Evolutionary conservation across 2,888 invertebrate genomes (phyloP), one percentile per base, ranked within the genome.

Genomic region (Malthinus flaveolus): DNA sequence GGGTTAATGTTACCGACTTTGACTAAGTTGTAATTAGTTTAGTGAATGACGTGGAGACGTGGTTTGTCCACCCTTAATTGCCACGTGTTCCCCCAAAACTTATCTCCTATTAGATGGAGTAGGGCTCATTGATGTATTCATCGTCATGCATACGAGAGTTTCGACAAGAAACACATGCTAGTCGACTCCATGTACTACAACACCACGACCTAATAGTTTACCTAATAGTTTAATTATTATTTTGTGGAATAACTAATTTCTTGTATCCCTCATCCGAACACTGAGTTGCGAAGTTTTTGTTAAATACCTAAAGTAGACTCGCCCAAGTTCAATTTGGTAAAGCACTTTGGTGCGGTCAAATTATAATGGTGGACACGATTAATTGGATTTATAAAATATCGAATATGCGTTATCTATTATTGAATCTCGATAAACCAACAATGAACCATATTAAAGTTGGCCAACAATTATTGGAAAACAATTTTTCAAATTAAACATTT

Each of bases 61-160:
- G 57, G 51, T 61, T 57, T 61, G 57, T 61, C 61, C 57, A 54
- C 54, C 49, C 57, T 32, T 61, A 61, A 61, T 61, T 61, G 53
- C 39, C 56, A 57, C 54, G 54, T 49, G 61, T 54, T 56, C 45
- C 34, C 23, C 52, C 48, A 52, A 48, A 48, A 49, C 56, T 49
- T 49, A 5, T n/a, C 23, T 23, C 23, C 5, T 23, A 23, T 2
- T 23, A 23, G 23, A 23, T 5, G 5, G 23, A 23, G 23, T 23
- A 23, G 39, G 42, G 46, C 39, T 51, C 46, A 56, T 36, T 11
- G 42, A 10, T 32, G 42, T 42, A 42, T 42, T 42, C 15, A 42
- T 42, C 39, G 23, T 42, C 39, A 9, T n/a, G 39, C 23, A 23
- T 23, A 23, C 23, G 23, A 23, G 23, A 23, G 23, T 2, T 23